Evolutionary conservation across 2,797 vertebrate genomes (phyloP).

Genomic region (Sorex maritimensis): DNA sequence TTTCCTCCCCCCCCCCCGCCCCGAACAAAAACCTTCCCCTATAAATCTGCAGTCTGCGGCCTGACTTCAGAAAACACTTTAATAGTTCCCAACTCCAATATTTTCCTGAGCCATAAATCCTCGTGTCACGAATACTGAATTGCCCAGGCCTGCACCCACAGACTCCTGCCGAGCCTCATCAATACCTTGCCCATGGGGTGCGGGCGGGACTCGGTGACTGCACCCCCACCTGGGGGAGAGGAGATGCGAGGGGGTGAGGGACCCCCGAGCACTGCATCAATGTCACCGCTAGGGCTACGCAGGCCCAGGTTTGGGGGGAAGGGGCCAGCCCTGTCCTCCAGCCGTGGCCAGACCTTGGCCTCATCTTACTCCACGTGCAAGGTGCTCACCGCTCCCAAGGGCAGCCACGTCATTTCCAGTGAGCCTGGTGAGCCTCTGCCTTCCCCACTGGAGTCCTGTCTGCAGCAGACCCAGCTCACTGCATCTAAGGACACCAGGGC

Average conservation of each 20-base stretch:
- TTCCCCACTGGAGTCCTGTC: background rate
- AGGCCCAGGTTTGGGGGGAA: background rate
- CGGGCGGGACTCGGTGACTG: conserved; percentile 68
- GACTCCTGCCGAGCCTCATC: conserved; percentile 62
- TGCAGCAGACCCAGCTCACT: background rate
- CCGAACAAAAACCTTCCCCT: conserved; percentile 67
- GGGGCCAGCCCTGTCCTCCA: too few species aligned
- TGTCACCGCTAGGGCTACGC: background rate
- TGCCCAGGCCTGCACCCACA: conserved; percentile 72
- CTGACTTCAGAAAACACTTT: conserved; percentile 74
- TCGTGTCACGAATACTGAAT: conserved; percentile 73
- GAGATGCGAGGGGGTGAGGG: too few species aligned
- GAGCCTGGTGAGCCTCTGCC: background rate
- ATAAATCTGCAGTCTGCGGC: conserved; percentile 53
- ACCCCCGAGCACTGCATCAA: too few species aligned
- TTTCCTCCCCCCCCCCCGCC: background rate
- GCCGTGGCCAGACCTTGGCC: background rate
- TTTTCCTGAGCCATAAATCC: conserved; percentile 69
- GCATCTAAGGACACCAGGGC: too few species aligned
- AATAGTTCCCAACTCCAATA: conserved; percentile 67
- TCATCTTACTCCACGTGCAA: background rate
- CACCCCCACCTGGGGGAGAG: background rate
- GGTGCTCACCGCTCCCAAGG: too few species aligned
- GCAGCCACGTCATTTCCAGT: background rate
- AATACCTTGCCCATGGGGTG: conserved; percentile 6